These are phyloP conservation scores for Cepaea hortensis DNA, from an alignment of 2,888 invertebrate genomes.

Conservation along the genomic window DNA sequence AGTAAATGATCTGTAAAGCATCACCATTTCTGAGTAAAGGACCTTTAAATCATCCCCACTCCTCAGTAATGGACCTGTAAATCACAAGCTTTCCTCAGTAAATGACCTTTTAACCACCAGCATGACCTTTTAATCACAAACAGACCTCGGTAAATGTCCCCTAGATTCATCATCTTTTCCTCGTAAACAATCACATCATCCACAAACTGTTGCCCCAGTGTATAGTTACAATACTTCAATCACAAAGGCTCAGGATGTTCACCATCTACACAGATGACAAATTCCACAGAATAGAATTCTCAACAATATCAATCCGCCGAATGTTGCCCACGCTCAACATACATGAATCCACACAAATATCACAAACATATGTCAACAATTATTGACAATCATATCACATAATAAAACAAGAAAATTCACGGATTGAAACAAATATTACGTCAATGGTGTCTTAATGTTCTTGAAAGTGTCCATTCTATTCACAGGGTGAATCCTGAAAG, in stretches of 20 bases:
- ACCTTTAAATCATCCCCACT: no score
- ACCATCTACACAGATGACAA: background rate
- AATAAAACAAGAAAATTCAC: slow-evolving; percentile 1
- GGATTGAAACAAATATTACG: background rate
- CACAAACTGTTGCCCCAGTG: background rate
- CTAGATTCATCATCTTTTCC: no score
- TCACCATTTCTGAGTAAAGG: no score
- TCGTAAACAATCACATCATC: no score
- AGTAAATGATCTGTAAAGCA: no score
- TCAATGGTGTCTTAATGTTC: background rate
- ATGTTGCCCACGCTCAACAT: background rate
- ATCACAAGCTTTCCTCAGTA: no score
- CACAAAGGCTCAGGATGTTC: background rate
- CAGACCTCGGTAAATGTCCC: no score
- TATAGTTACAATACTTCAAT: background rate
- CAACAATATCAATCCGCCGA: background rate
- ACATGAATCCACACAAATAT: slow-evolving; percentile 6
- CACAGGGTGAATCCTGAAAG: background rate
- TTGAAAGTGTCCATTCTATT: background rate
- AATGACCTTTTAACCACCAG: no score
- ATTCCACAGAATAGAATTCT: background rate
- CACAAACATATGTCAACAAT: background rate
- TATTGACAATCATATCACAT: slow-evolving; percentile 25
- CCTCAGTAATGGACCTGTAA: no score
- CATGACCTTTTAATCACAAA: no score